phyloP scores from a whole-genome alignment of 2,888 invertebrate species.

The Caenorhabditis doughertyi region DNA sequence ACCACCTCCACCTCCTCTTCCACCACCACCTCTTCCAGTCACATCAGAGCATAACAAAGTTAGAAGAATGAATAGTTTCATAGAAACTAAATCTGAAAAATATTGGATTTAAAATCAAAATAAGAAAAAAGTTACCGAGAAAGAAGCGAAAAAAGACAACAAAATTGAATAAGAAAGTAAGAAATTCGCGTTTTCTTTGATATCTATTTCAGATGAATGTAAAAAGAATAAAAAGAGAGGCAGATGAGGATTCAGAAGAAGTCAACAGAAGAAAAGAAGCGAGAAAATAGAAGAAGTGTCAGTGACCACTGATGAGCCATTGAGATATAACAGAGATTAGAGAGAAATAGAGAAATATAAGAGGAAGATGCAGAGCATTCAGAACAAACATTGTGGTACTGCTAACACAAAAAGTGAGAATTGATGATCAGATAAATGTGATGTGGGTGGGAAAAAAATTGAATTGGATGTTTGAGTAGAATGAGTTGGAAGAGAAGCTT shows the following conservation, averaged over 20 bases:
- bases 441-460: not conserved
- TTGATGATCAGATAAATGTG: constrained; percentile 50
- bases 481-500: not conserved
- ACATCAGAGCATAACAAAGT: constrained; percentile 31
- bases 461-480: not conserved
- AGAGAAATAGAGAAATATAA: constrained; percentile 16
- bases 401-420: constrained; percentile 44
- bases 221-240: constrained; percentile 21
- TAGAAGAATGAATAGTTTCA: constrained; percentile 28
- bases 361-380: not conserved
- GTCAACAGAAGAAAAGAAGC: not conserved
- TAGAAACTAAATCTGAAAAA: constrained; percentile 8
- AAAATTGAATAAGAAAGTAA: constrained; percentile 32
- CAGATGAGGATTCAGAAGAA: constrained; percentile 24
- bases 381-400: constrained; percentile 54
- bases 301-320: constrained; percentile 48
- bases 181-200: constrained; percentile 39
- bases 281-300: constrained; percentile 45
- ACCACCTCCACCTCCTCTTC: constrained; percentile 25
- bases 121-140: not conserved
- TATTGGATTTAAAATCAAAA: not conserved
- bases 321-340: constrained; percentile 48
- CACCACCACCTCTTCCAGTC: constrained; percentile 5
- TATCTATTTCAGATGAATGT: constrained; percentile 63
- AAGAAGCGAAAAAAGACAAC: constrained; percentile 25